A percentile compares a stretch with the other conserved stretches of the same genome.
phyloP scores from a whole-genome alignment of 2,888 invertebrate species.

The Sthenelais limicola region DNA sequence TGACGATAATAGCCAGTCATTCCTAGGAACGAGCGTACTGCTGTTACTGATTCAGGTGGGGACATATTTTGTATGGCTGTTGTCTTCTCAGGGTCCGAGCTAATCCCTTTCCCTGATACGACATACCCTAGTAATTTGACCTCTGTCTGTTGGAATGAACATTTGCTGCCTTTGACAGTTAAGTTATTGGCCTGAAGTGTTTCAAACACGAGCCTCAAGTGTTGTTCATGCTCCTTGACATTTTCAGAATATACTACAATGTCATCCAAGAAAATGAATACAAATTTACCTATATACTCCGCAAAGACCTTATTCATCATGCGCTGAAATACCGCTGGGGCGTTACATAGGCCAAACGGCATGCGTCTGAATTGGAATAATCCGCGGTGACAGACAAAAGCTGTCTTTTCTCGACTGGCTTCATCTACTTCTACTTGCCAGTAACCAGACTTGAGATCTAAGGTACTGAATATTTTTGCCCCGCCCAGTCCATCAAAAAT shows the following conservation, averaged over 20 bases:
- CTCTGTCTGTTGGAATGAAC: slow-evolving; percentile 35
- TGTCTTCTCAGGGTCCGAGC: slow-evolving; percentile 45
- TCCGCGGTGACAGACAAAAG: slow-evolving; percentile 37
- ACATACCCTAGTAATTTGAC: slow-evolving; percentile 46
- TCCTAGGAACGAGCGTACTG: slow-evolving; percentile 31
- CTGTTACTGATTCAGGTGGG: slow-evolving; percentile 11
- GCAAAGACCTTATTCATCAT: slow-evolving; percentile 38
- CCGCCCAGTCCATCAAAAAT: slow-evolving; percentile 47
- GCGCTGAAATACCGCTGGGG: slow-evolving; percentile 42
- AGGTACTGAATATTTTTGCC: slow-evolving; percentile 26
- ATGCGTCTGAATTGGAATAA: slow-evolving; percentile 44
- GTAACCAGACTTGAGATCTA: slow-evolving; percentile 44
- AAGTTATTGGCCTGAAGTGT: slow-evolving; percentile 38
- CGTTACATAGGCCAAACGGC: slow-evolving; percentile 47
- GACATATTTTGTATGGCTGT: slow-evolving; percentile 37
- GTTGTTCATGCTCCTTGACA: slow-evolving; percentile 34
- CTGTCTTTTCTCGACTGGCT: slow-evolving; percentile 43
- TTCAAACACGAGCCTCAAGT: slow-evolving; percentile 43
- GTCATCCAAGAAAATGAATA: slow-evolving; percentile 46
- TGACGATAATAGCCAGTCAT: slow-evolving; percentile 39
- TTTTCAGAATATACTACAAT: slow-evolving; percentile 42
- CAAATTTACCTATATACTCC: slow-evolving; percentile 25
- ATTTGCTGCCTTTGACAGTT: slow-evolving; percentile 46
- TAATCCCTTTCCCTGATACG: slow-evolving; percentile 41
- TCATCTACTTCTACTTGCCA: slow-evolving; percentile 43